Evolutionary conservation across 2,113 vertebrate species (phyloP).

Genomic region (Galemys pyrenaicus): DNA sequence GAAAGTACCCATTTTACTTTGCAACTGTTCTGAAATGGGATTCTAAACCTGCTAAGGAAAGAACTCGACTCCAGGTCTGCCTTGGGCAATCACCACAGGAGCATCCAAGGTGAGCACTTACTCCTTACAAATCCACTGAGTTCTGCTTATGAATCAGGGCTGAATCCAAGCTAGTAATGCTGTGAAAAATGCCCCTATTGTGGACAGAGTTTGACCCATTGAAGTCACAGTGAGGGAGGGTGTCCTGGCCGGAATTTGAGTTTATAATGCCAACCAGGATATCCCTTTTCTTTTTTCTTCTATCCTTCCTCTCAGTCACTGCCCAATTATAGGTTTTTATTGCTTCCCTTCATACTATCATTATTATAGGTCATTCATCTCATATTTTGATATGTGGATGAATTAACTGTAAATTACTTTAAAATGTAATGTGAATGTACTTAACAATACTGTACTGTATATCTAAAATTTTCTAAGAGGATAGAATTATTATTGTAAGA

Average conservation of each 20-base stretch:
- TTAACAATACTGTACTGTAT: not conserved
- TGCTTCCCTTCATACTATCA: not conserved
- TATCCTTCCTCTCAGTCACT: not conserved
- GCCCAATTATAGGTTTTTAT: not conserved
- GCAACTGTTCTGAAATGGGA: slow-evolving; percentile 26
- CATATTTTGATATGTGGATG: not conserved
- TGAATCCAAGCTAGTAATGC: not conserved
- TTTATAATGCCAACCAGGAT: not conserved
- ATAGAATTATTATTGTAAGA: not conserved
- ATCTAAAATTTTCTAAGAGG: not conserved
- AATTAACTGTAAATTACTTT: not conserved
- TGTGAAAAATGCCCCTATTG: not conserved
- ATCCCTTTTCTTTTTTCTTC: not conserved
- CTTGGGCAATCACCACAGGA: not conserved
- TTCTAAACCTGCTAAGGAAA: not conserved
- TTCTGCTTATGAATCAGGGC: not conserved
- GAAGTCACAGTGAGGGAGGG: not conserved
- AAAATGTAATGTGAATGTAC: not conserved
- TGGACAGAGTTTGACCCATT: not conserved
- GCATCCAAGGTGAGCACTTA: not conserved
- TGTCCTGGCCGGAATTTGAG: not conserved
- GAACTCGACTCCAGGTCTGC: not conserved
- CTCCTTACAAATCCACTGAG: not conserved
- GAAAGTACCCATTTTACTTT: not conserved
- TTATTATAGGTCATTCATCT: not conserved